Conservation (phyloP, 2,797 vertebrate species). For the Nannoperca obscura region DNA sequence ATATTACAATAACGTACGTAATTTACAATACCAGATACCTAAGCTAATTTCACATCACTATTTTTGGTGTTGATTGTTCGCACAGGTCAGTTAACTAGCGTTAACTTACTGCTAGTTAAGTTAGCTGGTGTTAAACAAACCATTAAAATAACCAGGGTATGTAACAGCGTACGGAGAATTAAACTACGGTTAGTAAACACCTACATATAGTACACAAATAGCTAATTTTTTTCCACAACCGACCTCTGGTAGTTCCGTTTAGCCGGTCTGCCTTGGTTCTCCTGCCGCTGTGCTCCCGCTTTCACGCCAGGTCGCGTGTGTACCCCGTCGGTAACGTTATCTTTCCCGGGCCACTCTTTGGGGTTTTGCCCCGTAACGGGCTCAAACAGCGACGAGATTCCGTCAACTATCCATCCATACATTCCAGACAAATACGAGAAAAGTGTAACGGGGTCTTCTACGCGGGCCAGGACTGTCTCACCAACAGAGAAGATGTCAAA, state of each 20-base stretch:
- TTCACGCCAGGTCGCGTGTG: constrained; percentile 55
- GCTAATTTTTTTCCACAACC: background rate
- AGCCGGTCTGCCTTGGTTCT: constrained; percentile 75
- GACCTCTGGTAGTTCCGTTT: constrained; percentile 88
- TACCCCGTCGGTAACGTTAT: constrained; percentile 46
- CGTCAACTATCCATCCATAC: constrained; percentile 90
- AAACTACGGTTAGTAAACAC: too few species aligned
- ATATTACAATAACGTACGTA: background rate
- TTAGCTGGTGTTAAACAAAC: background rate
- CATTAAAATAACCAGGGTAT: background rate
- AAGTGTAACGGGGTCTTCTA: constrained; percentile 65
- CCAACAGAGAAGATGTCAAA: background rate
- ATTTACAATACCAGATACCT: background rate
- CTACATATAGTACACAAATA: fast-evolving
- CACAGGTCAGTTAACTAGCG: background rate
- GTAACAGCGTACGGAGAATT: fast-evolving
- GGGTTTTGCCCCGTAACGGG: constrained; percentile 76
- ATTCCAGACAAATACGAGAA: constrained; percentile 86
- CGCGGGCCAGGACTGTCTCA: constrained; percentile 81
- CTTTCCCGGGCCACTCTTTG: constrained; percentile 72
- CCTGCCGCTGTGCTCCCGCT: constrained; percentile 55
- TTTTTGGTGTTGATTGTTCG: background rate
- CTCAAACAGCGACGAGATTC: constrained; percentile 88
- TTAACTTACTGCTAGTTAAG: background rate
- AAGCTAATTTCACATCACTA: background rate